Evolutionary conservation across 2,797 vertebrate species (phyloP), one percentile per base, ranked within the genome.

Genomic region (Meriones psammophilus): DNA sequence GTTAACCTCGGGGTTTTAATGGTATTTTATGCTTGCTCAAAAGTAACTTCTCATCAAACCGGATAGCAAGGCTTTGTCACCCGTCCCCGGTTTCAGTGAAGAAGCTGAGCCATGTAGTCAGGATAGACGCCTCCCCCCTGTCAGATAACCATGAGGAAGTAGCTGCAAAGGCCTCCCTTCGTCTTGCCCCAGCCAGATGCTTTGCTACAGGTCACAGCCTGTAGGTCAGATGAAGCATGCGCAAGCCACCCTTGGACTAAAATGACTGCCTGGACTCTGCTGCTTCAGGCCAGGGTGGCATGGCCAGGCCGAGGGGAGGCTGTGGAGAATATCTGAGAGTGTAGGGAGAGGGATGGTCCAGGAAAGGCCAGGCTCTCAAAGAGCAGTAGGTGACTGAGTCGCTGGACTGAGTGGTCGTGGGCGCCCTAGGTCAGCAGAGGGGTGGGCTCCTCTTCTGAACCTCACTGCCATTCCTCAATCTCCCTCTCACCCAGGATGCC

Each of bases 401-500:
- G 58, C 36, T 68, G 46, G 64, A 50, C 74, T 94, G 22, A 81
- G 28, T 36, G 56, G 2, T 46, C 30, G 5, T 54, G 13, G 39
- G 36, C 8, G 36, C 54, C 68, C 84, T 13, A 1, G 69, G 28
- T 50, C 62, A 83, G 73, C 66, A 80, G 28, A 73, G 33, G 3
- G 26, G 73, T 17, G 81, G 30, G 14, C 76, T 88, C 68, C 10
- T 0, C n/a, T 93, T 88, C 60, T 60, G 58, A 92, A 86, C 58
- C 46, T 94, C 74, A 54, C 42, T 30, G n/a, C 33, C 26, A 0
- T 76, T 36, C 30, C 30, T 0, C 88, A 39, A 89, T 97, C 86
- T 68, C 28, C 24, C 30, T 97, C 84, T 54, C 81, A 95, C 91
- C 91, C 94, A 98, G 99, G 98, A 98, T 28, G 92, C 94, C 66